Conservation (phyloP, 2,797 vertebrate genomes). For the Phrynocephalus vlangalii region DNA sequence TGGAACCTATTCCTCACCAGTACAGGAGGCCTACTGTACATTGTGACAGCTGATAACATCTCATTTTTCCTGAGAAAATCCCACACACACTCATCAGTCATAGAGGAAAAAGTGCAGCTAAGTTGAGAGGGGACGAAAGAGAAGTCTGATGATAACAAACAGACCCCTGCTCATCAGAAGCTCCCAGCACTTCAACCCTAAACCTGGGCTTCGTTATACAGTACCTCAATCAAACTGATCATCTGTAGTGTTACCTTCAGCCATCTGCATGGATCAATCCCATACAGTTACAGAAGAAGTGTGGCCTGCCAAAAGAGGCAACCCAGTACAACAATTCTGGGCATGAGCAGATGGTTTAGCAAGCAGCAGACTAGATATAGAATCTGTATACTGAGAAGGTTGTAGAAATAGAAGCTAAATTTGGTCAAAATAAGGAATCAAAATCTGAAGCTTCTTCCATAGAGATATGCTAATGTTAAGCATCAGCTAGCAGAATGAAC, state of each 20-base stretch:
- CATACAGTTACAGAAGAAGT: conserved; percentile 68
- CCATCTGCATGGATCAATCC: conserved; percentile 39
- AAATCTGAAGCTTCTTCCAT: conserved; percentile 65
- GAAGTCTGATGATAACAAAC: not conserved
- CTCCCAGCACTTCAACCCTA: not conserved
- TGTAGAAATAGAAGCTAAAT: conserved; percentile 69
- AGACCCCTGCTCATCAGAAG: not conserved
- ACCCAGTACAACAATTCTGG: conserved; percentile 50
- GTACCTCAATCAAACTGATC: not conserved
- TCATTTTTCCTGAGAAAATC: not conserved
- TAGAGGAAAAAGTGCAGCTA: too few species aligned
- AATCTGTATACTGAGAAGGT: conserved; percentile 72
- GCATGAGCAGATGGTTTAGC: conserved; percentile 74
- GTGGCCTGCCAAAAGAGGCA: conserved; percentile 65
- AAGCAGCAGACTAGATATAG: conserved; percentile 76
- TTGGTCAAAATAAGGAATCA: conserved; percentile 68
- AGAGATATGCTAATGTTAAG: conserved; percentile 67
- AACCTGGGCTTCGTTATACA: not conserved
- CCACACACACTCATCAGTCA: too few species aligned
- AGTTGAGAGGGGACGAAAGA: not conserved
- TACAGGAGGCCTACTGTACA: too few species aligned
- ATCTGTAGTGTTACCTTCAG: conserved; percentile 30
- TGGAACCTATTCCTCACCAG: too few species aligned
- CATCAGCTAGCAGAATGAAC: conserved; percentile 57
- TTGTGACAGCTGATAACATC: not conserved